Percentiles rank a stretch among this genome's conserved stretches.
These are phyloP conservation scores for Lycaena phlaeas DNA, from an alignment of 2,888 invertebrate genomes.

Conservation along the genomic window DNA sequence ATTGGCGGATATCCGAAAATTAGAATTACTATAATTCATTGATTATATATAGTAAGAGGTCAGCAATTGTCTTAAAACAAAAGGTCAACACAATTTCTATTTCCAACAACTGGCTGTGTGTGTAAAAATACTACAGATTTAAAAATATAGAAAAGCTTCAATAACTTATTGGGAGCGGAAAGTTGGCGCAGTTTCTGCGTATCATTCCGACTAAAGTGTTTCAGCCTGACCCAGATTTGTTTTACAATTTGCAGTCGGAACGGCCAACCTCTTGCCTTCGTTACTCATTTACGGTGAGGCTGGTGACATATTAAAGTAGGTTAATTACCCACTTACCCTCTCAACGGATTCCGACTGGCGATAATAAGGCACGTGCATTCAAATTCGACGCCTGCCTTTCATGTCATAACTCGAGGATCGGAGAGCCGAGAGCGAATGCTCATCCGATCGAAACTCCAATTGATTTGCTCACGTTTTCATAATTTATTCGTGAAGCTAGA, in stretches of 20 bases:
- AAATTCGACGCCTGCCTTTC: background rate
- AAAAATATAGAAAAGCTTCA: slow-evolving; percentile 1
- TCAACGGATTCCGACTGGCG: background rate
- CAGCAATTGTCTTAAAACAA: too few species aligned
- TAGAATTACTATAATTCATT: too few species aligned
- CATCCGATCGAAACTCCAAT: background rate
- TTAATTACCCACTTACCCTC: slow-evolving; percentile 4
- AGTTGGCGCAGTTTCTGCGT: slow-evolving; percentile 5
- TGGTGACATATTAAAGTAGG: slow-evolving; percentile 1
- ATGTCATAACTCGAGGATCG: background rate
- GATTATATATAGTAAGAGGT: too few species aligned
- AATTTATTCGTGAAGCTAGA: too few species aligned
- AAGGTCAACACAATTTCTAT: too few species aligned
- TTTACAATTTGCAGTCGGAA: slow-evolving; percentile 1
- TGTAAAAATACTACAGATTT: background rate
- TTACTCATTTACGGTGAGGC: background rate
- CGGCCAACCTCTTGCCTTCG: background rate
- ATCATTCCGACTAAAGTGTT: background rate
- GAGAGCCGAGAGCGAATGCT: background rate
- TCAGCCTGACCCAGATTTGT: slow-evolving; percentile 6
- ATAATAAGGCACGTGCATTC: slow-evolving; percentile 5
- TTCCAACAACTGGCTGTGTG: too few species aligned
- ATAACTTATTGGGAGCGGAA: slow-evolving; percentile 1
- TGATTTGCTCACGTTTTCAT: background rate
- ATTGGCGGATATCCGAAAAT: too few species aligned